Evolutionary conservation across 2,888 invertebrate genomes (phyloP), one percentile per base, ranked within the genome.

Genomic region (Volucella bombylans): DNA sequence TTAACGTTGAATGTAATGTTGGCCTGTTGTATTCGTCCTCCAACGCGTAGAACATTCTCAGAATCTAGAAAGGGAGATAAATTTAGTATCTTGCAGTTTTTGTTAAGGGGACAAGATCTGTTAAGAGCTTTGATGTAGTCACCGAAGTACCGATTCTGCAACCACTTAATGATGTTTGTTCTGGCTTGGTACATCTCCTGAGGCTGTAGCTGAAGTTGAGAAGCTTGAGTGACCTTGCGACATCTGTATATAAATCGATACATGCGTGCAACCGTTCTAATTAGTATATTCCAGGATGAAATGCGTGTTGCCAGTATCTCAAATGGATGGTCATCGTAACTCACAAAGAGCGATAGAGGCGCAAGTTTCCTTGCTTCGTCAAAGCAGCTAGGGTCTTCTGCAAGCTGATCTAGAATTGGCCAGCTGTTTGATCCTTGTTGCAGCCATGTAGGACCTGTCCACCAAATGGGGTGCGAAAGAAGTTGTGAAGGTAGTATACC

Each of bases 11-110:
- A 73, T n/a, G 64, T 12, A 9, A 87, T 45, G 2, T 71, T 14
- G 11, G 87, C 71, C 54, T 87, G 55, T 12, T 67, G 38, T 8
- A 89, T 69, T 9, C 89, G 73, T 54, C 88, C 59, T 15, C 59
- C 41, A 6, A 88, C 88, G 61, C 88, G 80, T 14, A 89, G 76
- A 41, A 88, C 49, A 31, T 74, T 80, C 39, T 80, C 57, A n/a
- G 61, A n/a, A 65, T 87, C 87, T 8, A 88, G 14, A 65, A 86
- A 87, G 14, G n/a, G n/a, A n/a, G n/a, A n/a, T n/a, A 87, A 54
- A 47, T n/a, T 47, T 47, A 47, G 4, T n/a, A 47, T 47, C 4
- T 47, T 47, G 11, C 47, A 47, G 12, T 47, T 11, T 6, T 47
- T 61, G 12, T 23, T 8, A 45, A 14, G 8, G 47, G 38, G 55